Evolutionary conservation across 2,888 invertebrate species (phyloP).

Genomic region (Agrenia bidenticulata): DNA sequence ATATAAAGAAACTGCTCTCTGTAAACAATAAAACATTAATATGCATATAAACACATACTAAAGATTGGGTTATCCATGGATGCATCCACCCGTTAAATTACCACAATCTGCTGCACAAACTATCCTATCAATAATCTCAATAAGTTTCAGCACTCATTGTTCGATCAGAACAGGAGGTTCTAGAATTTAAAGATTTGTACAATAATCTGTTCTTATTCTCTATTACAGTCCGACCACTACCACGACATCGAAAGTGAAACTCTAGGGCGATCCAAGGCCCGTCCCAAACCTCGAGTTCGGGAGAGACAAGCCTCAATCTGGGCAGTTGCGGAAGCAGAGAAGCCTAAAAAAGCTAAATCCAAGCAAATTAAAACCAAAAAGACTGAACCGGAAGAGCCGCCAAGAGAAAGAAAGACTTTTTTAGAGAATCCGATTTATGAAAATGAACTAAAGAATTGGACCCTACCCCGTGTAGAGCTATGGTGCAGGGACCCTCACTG

Average conservation of each 20-base stretch:
- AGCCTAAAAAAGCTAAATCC: background rate
- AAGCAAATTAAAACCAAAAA: constrained; percentile 1
- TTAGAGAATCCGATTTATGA: constrained; percentile 40
- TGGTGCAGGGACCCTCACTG: constrained; percentile 45
- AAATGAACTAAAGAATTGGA: constrained; percentile 35
- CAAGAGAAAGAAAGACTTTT: constrained; percentile 19
- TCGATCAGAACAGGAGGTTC: no score
- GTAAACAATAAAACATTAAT: no score
- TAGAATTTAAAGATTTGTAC: no score
- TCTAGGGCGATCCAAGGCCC: constrained; percentile 8
- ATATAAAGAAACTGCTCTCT: no score
- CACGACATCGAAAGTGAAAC: constrained; percentile 16
- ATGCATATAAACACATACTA: no score
- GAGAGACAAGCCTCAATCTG: constrained; percentile 14
- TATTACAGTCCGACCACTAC: no score
- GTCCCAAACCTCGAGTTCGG: constrained; percentile 6
- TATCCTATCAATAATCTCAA: no score
- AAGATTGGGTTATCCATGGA: no score
- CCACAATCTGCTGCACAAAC: no score
- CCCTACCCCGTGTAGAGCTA: constrained; percentile 43
- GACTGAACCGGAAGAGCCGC: background rate
- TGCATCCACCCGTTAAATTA: no score
- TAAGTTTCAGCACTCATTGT: no score
- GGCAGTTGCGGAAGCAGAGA: constrained; percentile 20
- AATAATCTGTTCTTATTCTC: no score